Percentiles rank a stretch among this genome's conserved stretches.
Evolutionary conservation across 2,113 vertebrate genomes (phyloP).

Genomic region (Suricata suricatta): DNA sequence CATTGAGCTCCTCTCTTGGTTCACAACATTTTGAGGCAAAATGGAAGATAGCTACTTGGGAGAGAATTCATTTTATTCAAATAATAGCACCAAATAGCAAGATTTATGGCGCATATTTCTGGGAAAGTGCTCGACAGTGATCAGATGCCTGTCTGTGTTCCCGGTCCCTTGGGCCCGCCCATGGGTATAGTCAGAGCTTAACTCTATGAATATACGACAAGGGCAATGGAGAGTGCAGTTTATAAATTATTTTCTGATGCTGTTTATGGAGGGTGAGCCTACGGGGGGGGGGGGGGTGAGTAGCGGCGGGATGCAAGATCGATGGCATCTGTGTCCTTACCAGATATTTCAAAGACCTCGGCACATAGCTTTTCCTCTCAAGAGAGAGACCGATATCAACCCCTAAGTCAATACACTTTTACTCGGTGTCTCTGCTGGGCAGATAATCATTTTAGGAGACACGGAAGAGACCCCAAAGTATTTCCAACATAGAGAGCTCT

Average conservation of each 20-base stretch:
- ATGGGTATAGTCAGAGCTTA: slow-evolving; percentile 23
- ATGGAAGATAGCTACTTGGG: not conserved
- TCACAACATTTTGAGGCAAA: slow-evolving; percentile 23
- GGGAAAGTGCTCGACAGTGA: slow-evolving; percentile 35
- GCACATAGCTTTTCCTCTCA: not conserved
- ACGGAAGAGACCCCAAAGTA: not conserved
- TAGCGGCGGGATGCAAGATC: not conserved
- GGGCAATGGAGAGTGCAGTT: slow-evolving; percentile 36
- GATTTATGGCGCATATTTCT: slow-evolving; percentile 58
- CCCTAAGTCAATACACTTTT: not conserved
- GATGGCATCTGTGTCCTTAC: not conserved
- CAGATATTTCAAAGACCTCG: not conserved
- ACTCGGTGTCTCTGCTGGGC: not conserved
- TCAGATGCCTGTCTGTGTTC: slow-evolving; percentile 7
- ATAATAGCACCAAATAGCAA: slow-evolving; percentile 61
- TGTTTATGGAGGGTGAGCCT: not conserved
- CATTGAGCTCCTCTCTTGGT: not conserved
- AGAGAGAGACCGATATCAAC: not conserved
- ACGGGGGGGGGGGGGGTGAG: not conserved
- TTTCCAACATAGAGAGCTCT: slow-evolving; percentile 6
- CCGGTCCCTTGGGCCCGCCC: slow-evolving; percentile 9
- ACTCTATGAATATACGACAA: slow-evolving; percentile 21
- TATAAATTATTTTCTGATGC: slow-evolving; percentile 53
- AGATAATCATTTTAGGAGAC: not conserved
- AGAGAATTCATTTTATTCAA: slow-evolving; percentile 64